A percentile compares a stretch with the other conserved stretches of the same genome.
phyloP scores from a whole-genome alignment of 1,140 invertebrate species.

The Episyrphus balteatus region DNA sequence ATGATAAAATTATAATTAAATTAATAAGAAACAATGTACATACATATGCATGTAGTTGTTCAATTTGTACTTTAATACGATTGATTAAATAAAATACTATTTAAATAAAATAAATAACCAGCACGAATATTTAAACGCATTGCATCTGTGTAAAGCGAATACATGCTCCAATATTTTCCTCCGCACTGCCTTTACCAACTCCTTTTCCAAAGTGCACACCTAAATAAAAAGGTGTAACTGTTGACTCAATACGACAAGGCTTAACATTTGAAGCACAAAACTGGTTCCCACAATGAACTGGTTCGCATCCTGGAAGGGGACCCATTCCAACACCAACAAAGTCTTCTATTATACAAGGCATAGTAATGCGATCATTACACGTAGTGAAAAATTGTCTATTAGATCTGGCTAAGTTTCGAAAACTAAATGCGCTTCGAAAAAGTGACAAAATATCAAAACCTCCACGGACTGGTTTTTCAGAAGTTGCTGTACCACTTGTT shows the following conservation, averaged over 20 bases:
- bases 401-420: slow-evolving; percentile 2
- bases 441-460: slow-evolving; percentile 26
- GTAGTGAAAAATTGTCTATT: slow-evolving; percentile 35
- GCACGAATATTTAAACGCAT: slow-evolving; percentile 38
- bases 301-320: slow-evolving; percentile 30
- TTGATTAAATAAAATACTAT: too few relatives aligned
- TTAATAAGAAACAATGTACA: too few relatives aligned
- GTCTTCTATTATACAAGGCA: slow-evolving; percentile 72
- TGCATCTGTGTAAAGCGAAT: slow-evolving; percentile 57
- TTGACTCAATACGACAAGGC: slow-evolving; percentile 61
- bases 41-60: too few relatives aligned
- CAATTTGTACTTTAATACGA: too few relatives aligned
- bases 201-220: slow-evolving; percentile 62
- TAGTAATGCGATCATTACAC: slow-evolving; percentile 60
- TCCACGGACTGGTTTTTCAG: slow-evolving; percentile 12
- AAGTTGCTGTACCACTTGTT: slow-evolving; percentile 5
- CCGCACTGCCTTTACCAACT: slow-evolving; percentile 49
- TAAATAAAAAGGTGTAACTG: slow-evolving; percentile 63
- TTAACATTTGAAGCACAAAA: slow-evolving; percentile 48
- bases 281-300: slow-evolving; percentile 61
- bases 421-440: slow-evolving; percentile 12
- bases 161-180: slow-evolving; percentile 71
- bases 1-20: too few relatives aligned
- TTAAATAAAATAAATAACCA: background rate
- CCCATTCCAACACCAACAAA: slow-evolving; percentile 42